Base-by-base conservation (phyloP, 2,888 invertebrate species). In the Noctuana brunneofusca region DNA sequence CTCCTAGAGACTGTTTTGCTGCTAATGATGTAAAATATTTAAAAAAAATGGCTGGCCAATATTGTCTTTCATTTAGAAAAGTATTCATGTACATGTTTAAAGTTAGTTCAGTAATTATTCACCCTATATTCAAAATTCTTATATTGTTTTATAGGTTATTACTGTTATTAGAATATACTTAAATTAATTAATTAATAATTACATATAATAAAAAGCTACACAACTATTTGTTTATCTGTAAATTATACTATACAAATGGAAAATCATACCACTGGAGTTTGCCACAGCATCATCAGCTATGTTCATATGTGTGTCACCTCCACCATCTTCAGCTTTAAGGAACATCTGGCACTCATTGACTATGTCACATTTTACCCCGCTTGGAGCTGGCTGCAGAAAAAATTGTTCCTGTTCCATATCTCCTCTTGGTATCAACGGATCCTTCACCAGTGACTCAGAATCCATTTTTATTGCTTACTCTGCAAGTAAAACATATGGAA, bases 311-410 rank as follows among this genome's bases (percentile, higher is more conserved):
- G 83, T 80, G 76, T 90, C 90, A 48, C 91, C 90, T 66, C 90
- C 80, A 9, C 91, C 91, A 66, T 89, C 88, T 68, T 91, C 91
- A 64, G 89, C 83, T 64, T 81, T 86, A 32, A 91, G 71, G 64
- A 90, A 87, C 75, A 85, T 83, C 72, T 88, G 82, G 68, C 87
- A 89, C 70, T 91, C 89, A 79, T 91, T 89, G 8, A 87, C 79
- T 70, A 91, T 78, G 67, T 91, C 86, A 75, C 79, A 80, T 64
- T 82, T 84, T 3, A 81, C 82, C 64, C 77, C 78, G 30, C 79
- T 60, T 38, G 78, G 69, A 54, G 81, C 81, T 3, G 78, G 68
- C 63, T 79, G 80, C 16, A 73, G 66, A 24, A 79, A 68, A 52
- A 83, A 65, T 38, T 78, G 72, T 64, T 82, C 81, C 63, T 83